A percentile compares a stretch with the other conserved stretches of the same genome.
These are phyloP conservation scores for Luffia ferchaultella DNA, from an alignment of 2,888 invertebrate species.

Conservation along the genomic window DNA sequence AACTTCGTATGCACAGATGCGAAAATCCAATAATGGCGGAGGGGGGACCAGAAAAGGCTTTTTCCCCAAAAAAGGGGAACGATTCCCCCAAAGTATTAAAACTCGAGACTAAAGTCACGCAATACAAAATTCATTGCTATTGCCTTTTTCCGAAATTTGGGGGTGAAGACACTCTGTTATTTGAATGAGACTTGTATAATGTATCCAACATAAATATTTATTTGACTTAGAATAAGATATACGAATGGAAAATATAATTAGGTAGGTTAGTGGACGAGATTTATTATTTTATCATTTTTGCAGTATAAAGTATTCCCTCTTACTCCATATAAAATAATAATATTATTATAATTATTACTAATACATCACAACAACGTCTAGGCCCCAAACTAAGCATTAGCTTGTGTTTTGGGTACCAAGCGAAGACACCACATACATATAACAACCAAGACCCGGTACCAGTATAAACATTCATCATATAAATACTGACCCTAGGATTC, in stretches of 20 bases:
- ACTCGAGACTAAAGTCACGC: conserved; percentile 30
- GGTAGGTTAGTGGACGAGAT: no score
- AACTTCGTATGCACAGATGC: conserved; percentile 53
- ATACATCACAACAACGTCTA: no score
- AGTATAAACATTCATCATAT: no score
- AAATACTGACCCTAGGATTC: no score
- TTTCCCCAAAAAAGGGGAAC: conserved; percentile 38
- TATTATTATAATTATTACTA: no score
- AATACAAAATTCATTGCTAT: conserved; percentile 57
- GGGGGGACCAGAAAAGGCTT: conserved; percentile 35
- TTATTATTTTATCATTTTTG: no score
- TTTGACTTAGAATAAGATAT: background rate
- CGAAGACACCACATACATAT: no score
- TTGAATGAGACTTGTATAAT: background rate
- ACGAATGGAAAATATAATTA: conserved; percentile 20
- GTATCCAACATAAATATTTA: conserved; percentile 2
- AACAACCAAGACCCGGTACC: no score
- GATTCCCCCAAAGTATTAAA: conserved; percentile 49
- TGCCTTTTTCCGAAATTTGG: conserved; percentile 28
- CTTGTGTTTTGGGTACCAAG: no score
- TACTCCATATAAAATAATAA: no score
- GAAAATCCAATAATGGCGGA: conserved; percentile 53
- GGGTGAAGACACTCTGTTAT: background rate
- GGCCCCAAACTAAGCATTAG: no score
- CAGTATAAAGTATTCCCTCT: no score